A percentile compares a stretch with the other conserved stretches of the same genome.
Conservation (phyloP, 2,888 invertebrate species). For the Ferrisia virgata region DNA sequence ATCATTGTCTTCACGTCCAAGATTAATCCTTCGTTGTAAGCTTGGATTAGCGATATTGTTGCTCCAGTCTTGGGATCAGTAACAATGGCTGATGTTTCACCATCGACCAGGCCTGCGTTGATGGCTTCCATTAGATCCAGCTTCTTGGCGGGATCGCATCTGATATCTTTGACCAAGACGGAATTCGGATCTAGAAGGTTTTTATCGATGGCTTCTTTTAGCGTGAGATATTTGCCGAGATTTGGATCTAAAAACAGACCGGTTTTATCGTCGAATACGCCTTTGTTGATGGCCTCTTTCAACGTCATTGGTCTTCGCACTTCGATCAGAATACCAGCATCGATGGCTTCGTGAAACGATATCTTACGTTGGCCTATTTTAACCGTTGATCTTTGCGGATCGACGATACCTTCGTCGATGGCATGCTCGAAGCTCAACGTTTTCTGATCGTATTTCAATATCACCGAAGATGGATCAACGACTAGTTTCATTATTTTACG, state of each 20-base stretch:
- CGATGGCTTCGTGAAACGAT: conserved; percentile 81
- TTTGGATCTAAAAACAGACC: conserved; percentile 80
- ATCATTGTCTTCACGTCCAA: conserved; percentile 78
- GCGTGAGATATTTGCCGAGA: conserved; percentile 70
- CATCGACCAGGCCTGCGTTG: conserved; percentile 70
- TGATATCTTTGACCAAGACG: conserved; percentile 75
- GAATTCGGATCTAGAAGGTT: conserved; percentile 81
- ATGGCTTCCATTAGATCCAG: conserved; percentile 76
- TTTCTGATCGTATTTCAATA: conserved; percentile 77
- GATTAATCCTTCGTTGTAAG: conserved; percentile 74
- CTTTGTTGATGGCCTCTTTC: conserved; percentile 76
- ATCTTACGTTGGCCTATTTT: conserved; percentile 60
- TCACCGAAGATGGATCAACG: conserved; percentile 48
- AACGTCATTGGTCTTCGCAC: conserved; percentile 76
- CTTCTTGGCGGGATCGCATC: conserved; percentile 72
- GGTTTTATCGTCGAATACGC: conserved; percentile 73
- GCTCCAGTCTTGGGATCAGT: conserved; percentile 64
- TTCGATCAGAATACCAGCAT: conserved; percentile 77
- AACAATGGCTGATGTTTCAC: conserved; percentile 65
- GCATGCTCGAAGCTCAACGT: conserved; percentile 80
- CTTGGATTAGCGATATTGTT: conserved; percentile 70
- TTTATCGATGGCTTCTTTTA: conserved; percentile 77
- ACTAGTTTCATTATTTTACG: conserved; percentile 52
- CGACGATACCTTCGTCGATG: conserved; percentile 71
- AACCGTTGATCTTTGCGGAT: conserved; percentile 70